phyloP scores from a whole-genome alignment of 2,888 invertebrate genomes.

The Petrophora chlorosata region DNA sequence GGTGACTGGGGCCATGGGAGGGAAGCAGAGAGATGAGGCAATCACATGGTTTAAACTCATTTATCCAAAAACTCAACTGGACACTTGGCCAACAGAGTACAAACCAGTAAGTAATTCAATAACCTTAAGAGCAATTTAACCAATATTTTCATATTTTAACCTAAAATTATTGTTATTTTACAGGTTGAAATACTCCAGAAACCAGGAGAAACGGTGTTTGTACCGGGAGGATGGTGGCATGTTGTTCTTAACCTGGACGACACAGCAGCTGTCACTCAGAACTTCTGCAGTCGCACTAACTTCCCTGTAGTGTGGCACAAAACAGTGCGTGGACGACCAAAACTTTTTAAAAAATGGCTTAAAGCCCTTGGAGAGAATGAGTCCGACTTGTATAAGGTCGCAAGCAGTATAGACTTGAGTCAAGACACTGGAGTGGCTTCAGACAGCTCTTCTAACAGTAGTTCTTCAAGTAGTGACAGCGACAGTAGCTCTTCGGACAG shows the following conservation, averaged over 20 bases:
- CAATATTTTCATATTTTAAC: conserved; percentile 2
- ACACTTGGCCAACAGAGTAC: conserved; percentile 95
- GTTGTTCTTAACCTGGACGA: conserved; percentile 98
- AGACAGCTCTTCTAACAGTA: conserved; percentile 95
- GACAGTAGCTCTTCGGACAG: conserved; percentile 79
- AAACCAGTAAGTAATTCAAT: conserved; percentile 86
- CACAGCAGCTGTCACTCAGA: conserved; percentile 99
- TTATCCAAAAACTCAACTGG: conserved; percentile 95
- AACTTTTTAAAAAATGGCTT: conserved; percentile 97
- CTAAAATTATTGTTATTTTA: conserved; percentile 22
- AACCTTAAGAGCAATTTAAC: background rate
- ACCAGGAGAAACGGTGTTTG: conserved; percentile 99
- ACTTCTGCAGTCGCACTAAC: conserved; percentile 97
- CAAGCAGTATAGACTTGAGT: conserved; percentile 92
- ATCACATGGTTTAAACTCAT: conserved; percentile 98
- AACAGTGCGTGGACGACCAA: conserved; percentile 97
- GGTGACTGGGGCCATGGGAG: conserved; percentile 95
- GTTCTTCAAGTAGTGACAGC: conserved; percentile 89
- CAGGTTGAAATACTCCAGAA: conserved; percentile 96
- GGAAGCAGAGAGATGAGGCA: conserved; percentile 98
- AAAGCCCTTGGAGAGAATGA: conserved; percentile 87
- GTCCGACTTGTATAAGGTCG: conserved; percentile 89
- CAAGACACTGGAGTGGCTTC: conserved; percentile 96
- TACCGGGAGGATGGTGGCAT: conserved; percentile 99
- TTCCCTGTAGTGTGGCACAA: conserved; percentile 99